A percentile compares a stretch with the other conserved stretches of the same genome.
phyloP scores from a whole-genome alignment of 1,140 invertebrate species.

The Campoletis sonorensis region DNA sequence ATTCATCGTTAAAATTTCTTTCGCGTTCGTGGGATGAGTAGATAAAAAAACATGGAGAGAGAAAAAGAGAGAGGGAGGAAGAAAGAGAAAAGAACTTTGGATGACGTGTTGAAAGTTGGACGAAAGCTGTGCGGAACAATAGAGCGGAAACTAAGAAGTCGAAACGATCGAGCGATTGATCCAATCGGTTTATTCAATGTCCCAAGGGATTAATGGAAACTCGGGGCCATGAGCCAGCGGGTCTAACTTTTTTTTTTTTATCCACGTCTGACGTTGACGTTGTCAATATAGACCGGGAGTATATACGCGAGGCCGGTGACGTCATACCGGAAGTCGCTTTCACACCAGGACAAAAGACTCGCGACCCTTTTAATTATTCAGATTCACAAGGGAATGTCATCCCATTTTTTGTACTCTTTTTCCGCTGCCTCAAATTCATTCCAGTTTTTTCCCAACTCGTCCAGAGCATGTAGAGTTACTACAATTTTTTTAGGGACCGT shows the following conservation, averaged over 20 bases:
- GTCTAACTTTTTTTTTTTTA: not conserved
- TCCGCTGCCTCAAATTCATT: constrained; percentile 19
- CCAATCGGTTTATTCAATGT: constrained; percentile 41
- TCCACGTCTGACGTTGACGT: constrained; percentile 8
- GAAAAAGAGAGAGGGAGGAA: too few species aligned
- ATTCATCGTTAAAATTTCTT: constrained; percentile 48
- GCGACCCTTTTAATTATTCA: constrained; percentile 59
- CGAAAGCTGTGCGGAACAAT: constrained; percentile 16
- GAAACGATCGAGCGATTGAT: constrained; percentile 42
- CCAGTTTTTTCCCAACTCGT: not conserved
- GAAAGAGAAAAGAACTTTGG: not conserved
- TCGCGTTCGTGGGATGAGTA: not conserved
- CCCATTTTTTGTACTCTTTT: constrained; percentile 41
- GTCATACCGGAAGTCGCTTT: constrained; percentile 49
- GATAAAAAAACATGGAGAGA: too few species aligned
- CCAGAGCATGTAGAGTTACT: too few species aligned
- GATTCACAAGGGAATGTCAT: constrained; percentile 39
- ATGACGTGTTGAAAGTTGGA: constrained; percentile 20
- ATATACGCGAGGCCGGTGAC: constrained; percentile 27
- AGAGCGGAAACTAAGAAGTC: constrained; percentile 36
- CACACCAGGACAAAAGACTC: constrained; percentile 51
- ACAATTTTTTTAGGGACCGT: too few species aligned
- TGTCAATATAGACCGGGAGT: not conserved
- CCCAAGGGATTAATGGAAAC: not conserved
- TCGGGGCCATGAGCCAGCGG: not conserved